Conservation (phyloP, 2,888 invertebrate species). For the Ophion ventricosus region DNA sequence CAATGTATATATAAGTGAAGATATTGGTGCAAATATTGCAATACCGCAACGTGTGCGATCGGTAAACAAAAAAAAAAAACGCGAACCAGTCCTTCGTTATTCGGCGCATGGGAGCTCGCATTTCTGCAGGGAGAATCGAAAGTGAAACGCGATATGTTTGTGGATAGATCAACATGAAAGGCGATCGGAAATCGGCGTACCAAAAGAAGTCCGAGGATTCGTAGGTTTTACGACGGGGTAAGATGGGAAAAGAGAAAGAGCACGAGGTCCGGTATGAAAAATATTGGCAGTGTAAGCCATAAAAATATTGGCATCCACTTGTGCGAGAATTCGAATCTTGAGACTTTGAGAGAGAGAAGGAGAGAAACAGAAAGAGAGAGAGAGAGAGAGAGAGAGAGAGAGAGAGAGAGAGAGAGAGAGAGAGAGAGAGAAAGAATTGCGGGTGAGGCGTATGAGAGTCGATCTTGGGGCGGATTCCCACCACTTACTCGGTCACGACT, state of each 20-base stretch:
- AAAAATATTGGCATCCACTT: no score
- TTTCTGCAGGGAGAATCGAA: no score
- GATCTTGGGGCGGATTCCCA: constrained; percentile 83
- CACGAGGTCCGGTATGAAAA: constrained; percentile 66
- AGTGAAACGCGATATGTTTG: neutral
- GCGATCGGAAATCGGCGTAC: constrained; percentile 37
- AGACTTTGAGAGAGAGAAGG: constrained; percentile 28
- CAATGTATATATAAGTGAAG: no score
- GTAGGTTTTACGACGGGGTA: constrained; percentile 1
- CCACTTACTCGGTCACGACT: constrained; percentile 82
- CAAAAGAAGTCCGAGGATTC: constrained; percentile 34
- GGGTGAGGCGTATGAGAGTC: constrained; percentile 81
- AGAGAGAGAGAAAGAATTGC: constrained; percentile 49
- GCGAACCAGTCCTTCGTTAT: constrained; percentile 1
- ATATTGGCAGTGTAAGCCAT: constrained; percentile 65
- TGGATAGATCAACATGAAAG: constrained; percentile 23
- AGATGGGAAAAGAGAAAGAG: constrained; percentile 49
- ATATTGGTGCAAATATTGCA: neutral
- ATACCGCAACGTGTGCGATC: neutral
- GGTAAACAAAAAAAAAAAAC: constrained; percentile 21
- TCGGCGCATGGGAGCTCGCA: no score
- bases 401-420: neutral
- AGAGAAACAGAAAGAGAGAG: no score
- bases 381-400: neutral
- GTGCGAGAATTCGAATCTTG: constrained; percentile 56